These are phyloP conservation scores for Aix galericulata DNA, from an alignment of 2,113 vertebrate species.

Conservation along the genomic window DNA sequence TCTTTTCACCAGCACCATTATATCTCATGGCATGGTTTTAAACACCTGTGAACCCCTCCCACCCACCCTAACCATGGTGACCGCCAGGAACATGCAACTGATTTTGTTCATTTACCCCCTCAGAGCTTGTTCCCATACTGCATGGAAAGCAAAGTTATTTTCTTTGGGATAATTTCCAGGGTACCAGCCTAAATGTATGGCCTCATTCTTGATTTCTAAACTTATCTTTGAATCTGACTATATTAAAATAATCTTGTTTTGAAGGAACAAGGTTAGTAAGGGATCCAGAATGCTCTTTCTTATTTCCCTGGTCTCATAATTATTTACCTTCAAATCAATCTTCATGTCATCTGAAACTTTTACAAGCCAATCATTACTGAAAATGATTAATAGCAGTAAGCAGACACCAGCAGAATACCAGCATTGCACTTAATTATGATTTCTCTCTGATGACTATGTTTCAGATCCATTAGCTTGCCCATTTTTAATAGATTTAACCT, in stretches of 20 bases:
- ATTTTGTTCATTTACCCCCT: not conserved
- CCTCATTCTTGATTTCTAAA: not conserved
- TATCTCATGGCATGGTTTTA: not conserved
- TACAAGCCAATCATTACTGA: slow-evolving; percentile 38
- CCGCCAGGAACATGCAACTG: not conserved
- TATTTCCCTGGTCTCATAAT: slow-evolving; percentile 23
- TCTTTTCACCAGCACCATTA: not conserved
- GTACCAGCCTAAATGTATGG: not conserved
- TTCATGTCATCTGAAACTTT: slow-evolving; percentile 38
- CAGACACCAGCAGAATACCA: slow-evolving; percentile 37
- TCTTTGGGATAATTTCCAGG: not conserved
- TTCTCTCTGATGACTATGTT: slow-evolving; percentile 29
- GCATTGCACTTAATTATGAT: slow-evolving; percentile 52
- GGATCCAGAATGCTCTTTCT: not conserved
- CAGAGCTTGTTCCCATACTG: not conserved
- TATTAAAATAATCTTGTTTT: not conserved
- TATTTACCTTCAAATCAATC: slow-evolving; percentile 59
- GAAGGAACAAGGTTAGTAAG: not conserved
- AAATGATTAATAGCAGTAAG: slow-evolving; percentile 54
- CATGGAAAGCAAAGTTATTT: not conserved
- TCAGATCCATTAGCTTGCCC: slow-evolving; percentile 47
- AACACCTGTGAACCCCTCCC: not conserved
- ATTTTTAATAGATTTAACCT: slow-evolving; percentile 61
- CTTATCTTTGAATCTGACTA: not conserved
- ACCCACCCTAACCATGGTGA: not conserved